A percentile compares a stretch with the other conserved stretches of the same genome.
Evolutionary conservation across 1,140 invertebrate genomes (phyloP).

Genomic region (Cataglyphis hispanica): DNA sequence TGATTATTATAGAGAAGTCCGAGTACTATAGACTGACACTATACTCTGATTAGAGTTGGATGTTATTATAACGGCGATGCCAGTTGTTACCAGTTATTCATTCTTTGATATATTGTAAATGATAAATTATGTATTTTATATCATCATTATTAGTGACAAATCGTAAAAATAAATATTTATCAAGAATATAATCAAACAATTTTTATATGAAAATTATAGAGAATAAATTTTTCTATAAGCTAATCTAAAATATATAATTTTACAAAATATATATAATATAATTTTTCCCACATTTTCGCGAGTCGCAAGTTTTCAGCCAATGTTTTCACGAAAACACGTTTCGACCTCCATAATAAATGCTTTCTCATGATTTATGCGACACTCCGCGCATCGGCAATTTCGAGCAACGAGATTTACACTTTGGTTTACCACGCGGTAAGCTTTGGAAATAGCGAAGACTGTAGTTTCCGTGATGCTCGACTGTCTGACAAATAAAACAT

Average conservation of each 20-base stretch:
- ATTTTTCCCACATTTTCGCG: not conserved
- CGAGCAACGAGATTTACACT: constrained; percentile 35
- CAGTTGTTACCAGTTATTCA: constrained; percentile 17
- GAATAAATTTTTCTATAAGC: not conserved
- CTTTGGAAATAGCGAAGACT: not conserved
- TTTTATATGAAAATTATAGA: not conserved
- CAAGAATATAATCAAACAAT: not conserved
- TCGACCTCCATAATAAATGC: constrained; percentile 42
- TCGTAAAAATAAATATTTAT: not conserved
- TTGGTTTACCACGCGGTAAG: constrained; percentile 1
- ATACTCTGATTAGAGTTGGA: constrained; percentile 15
- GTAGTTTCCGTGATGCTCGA: constrained; percentile 10
- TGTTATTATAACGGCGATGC: constrained; percentile 31
- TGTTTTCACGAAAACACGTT: constrained; percentile 35
- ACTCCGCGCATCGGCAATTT: constrained; percentile 42
- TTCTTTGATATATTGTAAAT: not conserved
- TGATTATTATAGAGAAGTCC: not conserved
- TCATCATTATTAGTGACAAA: not conserved
- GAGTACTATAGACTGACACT: constrained; percentile 7
- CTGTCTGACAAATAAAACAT: constrained; percentile 66
- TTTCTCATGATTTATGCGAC: constrained; percentile 48
- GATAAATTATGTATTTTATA: not conserved
- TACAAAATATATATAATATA: not conserved
- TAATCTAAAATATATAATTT: not conserved
- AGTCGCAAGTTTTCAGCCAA: not conserved